These are phyloP conservation scores for Spinibarbus caldwelli DNA, from an alignment of 2,797 vertebrate genomes.

Conservation along the genomic window DNA sequence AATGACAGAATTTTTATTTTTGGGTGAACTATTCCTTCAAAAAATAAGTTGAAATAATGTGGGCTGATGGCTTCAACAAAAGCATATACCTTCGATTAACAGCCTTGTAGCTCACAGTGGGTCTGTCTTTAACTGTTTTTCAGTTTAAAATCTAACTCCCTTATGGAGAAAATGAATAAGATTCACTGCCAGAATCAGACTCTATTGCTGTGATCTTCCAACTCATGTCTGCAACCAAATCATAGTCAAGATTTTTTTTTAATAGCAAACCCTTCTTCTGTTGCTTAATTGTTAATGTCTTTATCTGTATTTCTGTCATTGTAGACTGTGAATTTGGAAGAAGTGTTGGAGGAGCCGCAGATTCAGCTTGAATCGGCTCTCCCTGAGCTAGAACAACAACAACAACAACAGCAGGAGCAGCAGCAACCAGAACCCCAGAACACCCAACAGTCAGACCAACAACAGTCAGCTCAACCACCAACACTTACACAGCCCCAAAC, in stretches of 20 bases:
- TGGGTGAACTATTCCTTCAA: too few species aligned
- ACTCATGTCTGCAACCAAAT: background rate
- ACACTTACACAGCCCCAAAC: background rate
- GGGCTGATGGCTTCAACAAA: too few species aligned
- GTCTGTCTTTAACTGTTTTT: background rate
- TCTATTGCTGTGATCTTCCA: background rate
- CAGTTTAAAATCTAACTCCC: background rate
- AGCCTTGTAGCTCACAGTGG: background rate
- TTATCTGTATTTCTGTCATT: conserved; percentile 48
- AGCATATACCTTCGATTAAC: background rate
- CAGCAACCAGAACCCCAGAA: conserved; percentile 27
- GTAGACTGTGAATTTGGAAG: conserved; percentile 79
- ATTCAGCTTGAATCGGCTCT: conserved; percentile 59
- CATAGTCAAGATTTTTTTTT: background rate
- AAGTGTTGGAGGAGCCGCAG: conserved; percentile 65
- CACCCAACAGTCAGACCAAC: conserved; percentile 29
- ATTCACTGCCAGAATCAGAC: background rate
- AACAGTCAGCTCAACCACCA: conserved; percentile 1
- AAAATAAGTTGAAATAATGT: too few species aligned
- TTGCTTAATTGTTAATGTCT: background rate
- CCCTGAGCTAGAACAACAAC: conserved; percentile 66
- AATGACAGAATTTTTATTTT: too few species aligned
- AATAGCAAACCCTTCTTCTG: background rate
- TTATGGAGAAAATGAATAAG: background rate
- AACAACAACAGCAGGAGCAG: conserved; percentile 38